Conservation (phyloP, 1,140 invertebrate genomes). For the Hydropsyche tenuis region DNA sequence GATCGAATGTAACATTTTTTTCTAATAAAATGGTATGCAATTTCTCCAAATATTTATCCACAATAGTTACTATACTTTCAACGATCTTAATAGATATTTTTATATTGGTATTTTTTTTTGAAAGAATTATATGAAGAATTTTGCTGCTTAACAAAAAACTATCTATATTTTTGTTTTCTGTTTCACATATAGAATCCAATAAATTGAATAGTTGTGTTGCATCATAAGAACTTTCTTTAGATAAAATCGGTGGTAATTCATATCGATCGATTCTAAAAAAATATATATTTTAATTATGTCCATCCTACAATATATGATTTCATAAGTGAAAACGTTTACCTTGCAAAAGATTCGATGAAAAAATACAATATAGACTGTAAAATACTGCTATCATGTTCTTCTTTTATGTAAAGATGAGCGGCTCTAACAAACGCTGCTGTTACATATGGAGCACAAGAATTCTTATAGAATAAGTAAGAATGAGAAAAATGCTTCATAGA, state of each 20-base stretch:
- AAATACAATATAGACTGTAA: conserved; percentile 38
- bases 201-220: conserved; percentile 41
- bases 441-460: conserved; percentile 38
- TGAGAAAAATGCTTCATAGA: conserved; percentile 43
- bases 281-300: not conserved
- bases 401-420: conserved; percentile 41
- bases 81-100: conserved; percentile 33
- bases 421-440: conserved; percentile 40
- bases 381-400: conserved; percentile 39
- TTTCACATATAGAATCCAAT: conserved; percentile 32
- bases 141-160: conserved; percentile 36
- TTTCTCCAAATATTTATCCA: conserved; percentile 16
- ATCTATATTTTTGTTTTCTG: conserved; percentile 21
- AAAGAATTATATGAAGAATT: conserved; percentile 38
- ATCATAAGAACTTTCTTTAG: conserved; percentile 40
- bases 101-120: conserved; percentile 11
- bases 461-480: conserved; percentile 39
- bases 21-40: conserved; percentile 4
- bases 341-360: conserved; percentile 39
- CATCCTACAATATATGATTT: not conserved
- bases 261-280: conserved; percentile 38
- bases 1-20: conserved; percentile 18
- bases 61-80: not conserved
- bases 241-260: conserved; percentile 35
- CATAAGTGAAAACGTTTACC: conserved; percentile 26